Evolutionary conservation across 2,797 vertebrate species (phyloP), one percentile per base, ranked within the genome.

Genomic region (Orestias chungarensis): DNA sequence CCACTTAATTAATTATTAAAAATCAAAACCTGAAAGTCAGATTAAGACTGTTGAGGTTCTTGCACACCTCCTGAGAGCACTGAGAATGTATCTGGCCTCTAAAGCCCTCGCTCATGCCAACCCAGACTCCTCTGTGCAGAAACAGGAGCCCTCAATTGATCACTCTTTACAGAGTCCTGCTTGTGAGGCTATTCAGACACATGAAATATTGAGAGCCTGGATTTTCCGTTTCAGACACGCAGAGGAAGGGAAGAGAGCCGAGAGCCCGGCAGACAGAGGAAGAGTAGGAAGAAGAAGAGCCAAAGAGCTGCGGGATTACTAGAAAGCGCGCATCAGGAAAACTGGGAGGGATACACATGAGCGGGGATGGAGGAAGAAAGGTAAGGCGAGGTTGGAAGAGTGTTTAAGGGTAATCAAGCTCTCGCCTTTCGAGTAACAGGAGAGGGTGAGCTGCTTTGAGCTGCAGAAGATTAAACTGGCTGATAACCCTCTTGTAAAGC

Each of bases 161-260:
- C 86, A 87, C 84, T 87, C 91, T 93, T 93, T 91, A 94, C 90
- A 94, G 89, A 78, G 90, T 87, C 89, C 89, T 92, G 87, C 93
- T 94, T 94, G 94, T 93, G 94, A 93, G n/a, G 86, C 94, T 75
- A 94, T 95, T 95, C 92, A 89, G 90, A 91, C 87, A 74, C 93
- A 94, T 95, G 33, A 93, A 95, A 93, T 95, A 95, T 95, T 95
- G 66, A 95, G 87, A 61, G 75, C 68, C 80, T 83, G 84, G 86
- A 92, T 93, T 92, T 95, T 95, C 92, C 86, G 87, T 95, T 94
- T 91, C 92, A 84, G 83, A 84, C 84, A 31, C 70, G 14, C 69
- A 20, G 65, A 75, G 71, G 70, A 73, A 75, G 81, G 68, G 69
- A 70, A 71, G 67, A 70, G 35, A 29, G 70, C 52, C 46, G 49